Base-by-base conservation (phyloP, 1,140 invertebrate species). In the Samia ricini region DNA sequence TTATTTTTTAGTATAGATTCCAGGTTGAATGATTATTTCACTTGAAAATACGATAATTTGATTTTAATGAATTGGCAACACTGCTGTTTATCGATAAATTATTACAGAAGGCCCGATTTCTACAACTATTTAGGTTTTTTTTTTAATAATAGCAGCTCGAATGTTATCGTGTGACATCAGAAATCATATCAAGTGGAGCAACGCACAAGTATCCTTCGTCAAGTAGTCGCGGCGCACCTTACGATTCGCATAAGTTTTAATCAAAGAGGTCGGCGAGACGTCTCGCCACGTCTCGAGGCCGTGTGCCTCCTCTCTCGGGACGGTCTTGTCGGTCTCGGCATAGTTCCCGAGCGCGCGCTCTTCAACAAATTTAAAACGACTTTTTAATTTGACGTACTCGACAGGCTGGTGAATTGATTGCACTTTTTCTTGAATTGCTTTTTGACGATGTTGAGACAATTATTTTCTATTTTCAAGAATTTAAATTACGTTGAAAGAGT, bases 231-330 rank as follows among this genome's bases (percentile, higher is more conserved):
- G 60, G 60, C 62, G 66, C 61, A 29, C 65, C 68, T 63, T 66
- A 63, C 64, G 66, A 71, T 76, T 69, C 68, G 69, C 74, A 74
- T 73, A 74, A 76, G 71, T 73, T 76, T 76, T 76, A 76, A 76
- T 76, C 74, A 76, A 76, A 76, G 74, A 72, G 74, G 66, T 73
- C 63, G 57, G 12, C 50, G 51, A 15, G 48, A 12, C 48, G 51
- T 23, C 56, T 26, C 22, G 26, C 52, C 60, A 20, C 62, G 8
- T 1, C 33, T 15, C 33, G n/a, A 21, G 19, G 33, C 12, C n/a
- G 10, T 12, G 12, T 10, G 4, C 12, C 33, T 42, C 2, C 7
- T 12, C 33, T 42, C 33, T 42, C 15, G 33, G n/a, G n/a, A n/a
- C n/a, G n/a, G n/a, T n/a, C n/a, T n/a, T n/a, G n/a, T 3, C 29